phyloP scores from a whole-genome alignment of 2,888 invertebrate genomes.

The Belgica antarctica region DNA sequence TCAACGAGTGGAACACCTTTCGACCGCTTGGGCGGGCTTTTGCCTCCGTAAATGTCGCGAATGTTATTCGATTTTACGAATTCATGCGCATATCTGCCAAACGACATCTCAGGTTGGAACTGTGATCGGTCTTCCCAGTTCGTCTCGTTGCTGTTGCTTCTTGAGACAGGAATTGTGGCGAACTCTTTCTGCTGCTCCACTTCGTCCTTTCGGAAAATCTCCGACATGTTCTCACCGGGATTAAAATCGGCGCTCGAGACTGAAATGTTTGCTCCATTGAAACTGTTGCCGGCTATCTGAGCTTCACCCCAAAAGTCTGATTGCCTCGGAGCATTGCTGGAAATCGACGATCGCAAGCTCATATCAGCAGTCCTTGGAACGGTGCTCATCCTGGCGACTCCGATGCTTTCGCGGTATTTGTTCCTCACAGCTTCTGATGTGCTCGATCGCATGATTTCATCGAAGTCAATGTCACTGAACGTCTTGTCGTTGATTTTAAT shows the following conservation, averaged over 20 bases:
- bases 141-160: not conserved
- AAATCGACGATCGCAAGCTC: slow-evolving; percentile 12
- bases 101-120: slow-evolving; percentile 19
- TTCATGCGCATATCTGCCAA: not conserved
- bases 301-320: slow-evolving; percentile 18
- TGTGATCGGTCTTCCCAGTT: slow-evolving; percentile 7
- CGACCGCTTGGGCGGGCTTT: slow-evolving; percentile 47
- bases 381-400: not conserved
- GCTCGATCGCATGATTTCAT: slow-evolving; percentile 53
- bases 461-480: slow-evolving; percentile 45
- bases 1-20: slow-evolving; percentile 48
- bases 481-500: not conserved
- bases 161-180: slow-evolving; percentile 50
- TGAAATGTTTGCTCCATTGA: slow-evolving; percentile 20
- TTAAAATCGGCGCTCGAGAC: not conserved
- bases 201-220: slow-evolving; percentile 51
- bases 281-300: not conserved
- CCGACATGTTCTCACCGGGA: slow-evolving; percentile 49
- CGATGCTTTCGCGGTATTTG: slow-evolving; percentile 34
- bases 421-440: slow-evolving; percentile 50
- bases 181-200: slow-evolving; percentile 53
- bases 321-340: not conserved
- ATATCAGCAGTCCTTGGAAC: slow-evolving; percentile 17
- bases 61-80: not conserved
- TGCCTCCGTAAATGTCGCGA: not conserved